Conservation (phyloP, 2,888 invertebrate genomes). For the Himalopsyche kuldschensis region DNA sequence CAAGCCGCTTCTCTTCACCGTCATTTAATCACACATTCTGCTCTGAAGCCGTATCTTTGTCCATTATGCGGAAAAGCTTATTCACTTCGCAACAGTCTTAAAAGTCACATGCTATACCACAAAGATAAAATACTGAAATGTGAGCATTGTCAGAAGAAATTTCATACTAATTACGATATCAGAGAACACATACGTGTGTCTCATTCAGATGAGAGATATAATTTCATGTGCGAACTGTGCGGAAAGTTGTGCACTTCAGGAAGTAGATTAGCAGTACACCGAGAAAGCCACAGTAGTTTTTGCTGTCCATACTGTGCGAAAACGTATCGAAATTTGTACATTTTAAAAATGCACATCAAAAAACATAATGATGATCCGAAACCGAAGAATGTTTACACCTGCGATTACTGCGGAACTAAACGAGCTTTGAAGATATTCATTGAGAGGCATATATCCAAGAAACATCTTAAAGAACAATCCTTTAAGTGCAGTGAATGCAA, state of each 20-base stretch:
- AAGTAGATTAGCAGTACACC: slow-evolving; percentile 8
- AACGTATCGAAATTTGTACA: slow-evolving; percentile 7
- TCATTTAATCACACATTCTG: slow-evolving; percentile 12
- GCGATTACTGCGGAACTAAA: neutral
- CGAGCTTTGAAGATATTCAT: neutral
- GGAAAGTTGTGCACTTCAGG: slow-evolving; percentile 24
- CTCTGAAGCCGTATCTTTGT: slow-evolving; percentile 15
- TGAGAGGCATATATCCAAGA: neutral
- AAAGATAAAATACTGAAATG: slow-evolving; percentile 19
- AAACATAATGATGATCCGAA: neutral
- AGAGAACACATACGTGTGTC: slow-evolving; percentile 15
- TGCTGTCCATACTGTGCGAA: slow-evolving; percentile 20
- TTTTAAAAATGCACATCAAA: slow-evolving; percentile 12
- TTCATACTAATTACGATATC: slow-evolving; percentile 16
- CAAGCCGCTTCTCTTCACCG: slow-evolving; percentile 8
- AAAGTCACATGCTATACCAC: slow-evolving; percentile 27
- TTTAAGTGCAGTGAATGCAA: neutral
- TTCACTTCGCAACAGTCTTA: slow-evolving; percentile 14
- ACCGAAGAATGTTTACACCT: neutral
- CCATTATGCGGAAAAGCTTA: slow-evolving; percentile 20
- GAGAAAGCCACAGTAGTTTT: slow-evolving; percentile 6
- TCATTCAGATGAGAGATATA: slow-evolving; percentile 19
- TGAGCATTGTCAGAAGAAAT: slow-evolving; percentile 17
- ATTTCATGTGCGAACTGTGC: slow-evolving; percentile 25
- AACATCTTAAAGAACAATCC: neutral